phyloP scores from a whole-genome alignment of 2,797 vertebrate genomes.

The Chiroxiphia lanceolata region DNA sequence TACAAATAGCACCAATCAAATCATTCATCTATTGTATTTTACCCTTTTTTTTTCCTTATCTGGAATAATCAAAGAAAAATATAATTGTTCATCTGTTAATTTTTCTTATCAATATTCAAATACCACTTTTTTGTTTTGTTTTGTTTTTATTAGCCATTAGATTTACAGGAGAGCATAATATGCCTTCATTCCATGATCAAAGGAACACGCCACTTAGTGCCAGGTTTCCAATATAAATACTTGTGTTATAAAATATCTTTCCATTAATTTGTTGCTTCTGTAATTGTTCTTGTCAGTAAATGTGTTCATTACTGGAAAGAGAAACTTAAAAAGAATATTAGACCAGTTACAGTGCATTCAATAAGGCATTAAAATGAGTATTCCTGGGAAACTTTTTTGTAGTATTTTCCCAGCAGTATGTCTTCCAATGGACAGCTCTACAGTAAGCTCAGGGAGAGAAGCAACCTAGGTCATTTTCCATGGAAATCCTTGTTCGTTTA shows the following conservation, averaged over 20 bases:
- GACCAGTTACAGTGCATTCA: neutral
- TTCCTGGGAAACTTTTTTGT: conserved; percentile 42
- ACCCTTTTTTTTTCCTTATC: neutral
- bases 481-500: conserved; percentile 40
- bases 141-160: neutral
- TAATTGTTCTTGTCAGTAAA: conserved; percentile 51
- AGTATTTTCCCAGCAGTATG: conserved; percentile 41
- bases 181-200: neutral
- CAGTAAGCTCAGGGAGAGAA: neutral
- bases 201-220: neutral
- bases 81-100: neutral
- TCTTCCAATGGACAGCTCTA: conserved; percentile 36
- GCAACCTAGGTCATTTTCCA: conserved; percentile 25
- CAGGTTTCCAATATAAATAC: conserved; percentile 39
- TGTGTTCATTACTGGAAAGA: conserved; percentile 29
- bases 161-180: neutral
- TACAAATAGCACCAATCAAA: neutral
- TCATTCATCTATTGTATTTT: neutral
- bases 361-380: conserved; percentile 37
- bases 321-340: neutral
- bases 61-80: neutral
- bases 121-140: neutral
- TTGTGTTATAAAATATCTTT: neutral
- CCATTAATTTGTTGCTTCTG: conserved; percentile 8
- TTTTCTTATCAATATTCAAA: neutral